Percentiles rank a stretch among this genome's conserved stretches.
Evolutionary conservation across 1,140 invertebrate genomes (phyloP).

Genomic region (Heliconius hewitsoni): DNA sequence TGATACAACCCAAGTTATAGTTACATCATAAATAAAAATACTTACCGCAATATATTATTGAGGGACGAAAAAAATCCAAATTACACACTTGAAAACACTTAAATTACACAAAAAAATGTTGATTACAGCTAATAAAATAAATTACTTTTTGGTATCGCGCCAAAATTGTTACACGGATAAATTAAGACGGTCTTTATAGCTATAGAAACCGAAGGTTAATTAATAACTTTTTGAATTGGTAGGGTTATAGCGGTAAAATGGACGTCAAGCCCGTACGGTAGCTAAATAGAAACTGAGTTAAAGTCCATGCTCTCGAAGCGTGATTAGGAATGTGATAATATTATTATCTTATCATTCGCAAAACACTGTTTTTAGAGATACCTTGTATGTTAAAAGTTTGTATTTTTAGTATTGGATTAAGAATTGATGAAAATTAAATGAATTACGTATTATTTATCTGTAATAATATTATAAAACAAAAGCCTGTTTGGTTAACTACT

Average conservation of each 20-base stretch:
- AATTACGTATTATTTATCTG: too few species aligned
- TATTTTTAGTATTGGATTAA: too few species aligned
- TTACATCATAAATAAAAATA: slow-evolving; percentile 43
- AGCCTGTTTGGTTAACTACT: too few species aligned
- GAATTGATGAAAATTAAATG: too few species aligned
- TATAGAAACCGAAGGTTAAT: neutral
- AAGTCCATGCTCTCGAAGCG: neutral
- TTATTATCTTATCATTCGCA: slow-evolving; percentile 1
- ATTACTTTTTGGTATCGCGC: slow-evolving; percentile 8
- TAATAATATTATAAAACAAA: too few species aligned
- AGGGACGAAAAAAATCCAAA: slow-evolving; percentile 37
- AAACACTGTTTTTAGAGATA: neutral
- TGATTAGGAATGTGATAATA: slow-evolving; percentile 11
- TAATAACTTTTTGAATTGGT: slow-evolving; percentile 20
- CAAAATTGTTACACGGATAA: slow-evolving; percentile 16
- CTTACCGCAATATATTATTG: slow-evolving; percentile 26
- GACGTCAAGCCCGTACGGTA: slow-evolving; percentile 24
- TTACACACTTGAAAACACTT: slow-evolving; percentile 22
- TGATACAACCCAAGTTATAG: neutral
- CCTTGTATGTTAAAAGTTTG: neutral
- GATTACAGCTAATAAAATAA: neutral
- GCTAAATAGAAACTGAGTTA: slow-evolving; percentile 16
- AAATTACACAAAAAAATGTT: slow-evolving; percentile 18
- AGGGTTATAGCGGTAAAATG: slow-evolving; percentile 33
- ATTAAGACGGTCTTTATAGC: neutral